Evolutionary conservation across 2,888 invertebrate genomes (phyloP).

Genomic region (Hirtodrosophila duncani): DNA sequence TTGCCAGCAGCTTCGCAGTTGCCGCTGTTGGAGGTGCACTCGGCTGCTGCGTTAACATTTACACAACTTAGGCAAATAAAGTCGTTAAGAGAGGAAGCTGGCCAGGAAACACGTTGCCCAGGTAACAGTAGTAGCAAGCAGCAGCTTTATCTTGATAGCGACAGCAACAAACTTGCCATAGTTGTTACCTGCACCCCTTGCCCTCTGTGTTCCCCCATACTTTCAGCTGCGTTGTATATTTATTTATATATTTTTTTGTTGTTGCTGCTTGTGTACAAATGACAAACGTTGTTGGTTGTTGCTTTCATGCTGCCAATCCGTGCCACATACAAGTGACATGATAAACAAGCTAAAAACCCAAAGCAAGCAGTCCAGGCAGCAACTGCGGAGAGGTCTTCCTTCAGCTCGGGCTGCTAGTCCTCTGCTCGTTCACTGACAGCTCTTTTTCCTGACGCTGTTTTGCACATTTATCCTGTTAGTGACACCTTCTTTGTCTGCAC

Average conservation of each 20-base stretch:
- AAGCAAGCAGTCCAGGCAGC: conserved; percentile 21
- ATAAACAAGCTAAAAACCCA: conserved; percentile 57
- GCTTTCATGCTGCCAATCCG: conserved; percentile 73
- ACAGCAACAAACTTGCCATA: conserved; percentile 39
- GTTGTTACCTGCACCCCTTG: conserved; percentile 11
- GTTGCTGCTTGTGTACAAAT: conserved; percentile 35
- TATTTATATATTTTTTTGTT: conserved; percentile 28
- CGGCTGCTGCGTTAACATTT: conserved; percentile 51
- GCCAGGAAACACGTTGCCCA: conserved; percentile 15
- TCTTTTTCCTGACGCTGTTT: conserved; percentile 70
- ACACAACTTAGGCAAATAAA: conserved; percentile 65
- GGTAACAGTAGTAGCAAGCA: conserved; percentile 19
- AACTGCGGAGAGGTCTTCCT: too few species aligned
- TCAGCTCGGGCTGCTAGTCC: background rate
- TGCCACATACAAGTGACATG: conserved; percentile 50
- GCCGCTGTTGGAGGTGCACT: conserved; percentile 7
- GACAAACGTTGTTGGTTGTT: conserved; percentile 64
- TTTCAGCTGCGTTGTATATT: conserved; percentile 36
- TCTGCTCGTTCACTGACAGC: conserved; percentile 44
- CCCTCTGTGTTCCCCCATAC: background rate
- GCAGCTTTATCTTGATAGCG: conserved; percentile 50
- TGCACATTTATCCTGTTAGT: conserved; percentile 72
- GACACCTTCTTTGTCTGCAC: conserved; percentile 68
- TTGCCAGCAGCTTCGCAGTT: conserved; percentile 31
- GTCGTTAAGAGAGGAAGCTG: conserved; percentile 52